Evolutionary conservation across 2,888 invertebrate species (phyloP).

Genomic region (Eristalis intricaria): DNA sequence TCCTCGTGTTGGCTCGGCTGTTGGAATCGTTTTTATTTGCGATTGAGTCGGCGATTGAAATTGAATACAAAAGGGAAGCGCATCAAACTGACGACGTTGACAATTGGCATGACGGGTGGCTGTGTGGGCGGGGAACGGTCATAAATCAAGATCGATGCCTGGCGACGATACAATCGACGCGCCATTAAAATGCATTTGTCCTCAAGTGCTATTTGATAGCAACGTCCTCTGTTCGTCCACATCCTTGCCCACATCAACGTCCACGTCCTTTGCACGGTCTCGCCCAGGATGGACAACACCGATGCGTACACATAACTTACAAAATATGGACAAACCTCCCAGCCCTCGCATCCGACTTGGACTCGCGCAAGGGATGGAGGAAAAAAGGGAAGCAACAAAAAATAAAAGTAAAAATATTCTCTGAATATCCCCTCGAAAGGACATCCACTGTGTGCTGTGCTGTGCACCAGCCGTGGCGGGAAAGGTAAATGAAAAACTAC

Average conservation of each 20-base stretch:
- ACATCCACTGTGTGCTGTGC: background rate
- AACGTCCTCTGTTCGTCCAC: background rate
- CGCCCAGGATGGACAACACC: background rate
- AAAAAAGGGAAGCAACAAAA: background rate
- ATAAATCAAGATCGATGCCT: constrained; percentile 62
- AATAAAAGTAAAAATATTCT: background rate
- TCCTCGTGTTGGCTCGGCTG: background rate
- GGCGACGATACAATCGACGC: constrained; percentile 30
- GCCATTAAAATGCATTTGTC: constrained; percentile 63
- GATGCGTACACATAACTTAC: constrained; percentile 1
- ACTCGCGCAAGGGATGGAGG: background rate
- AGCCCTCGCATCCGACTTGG: background rate
- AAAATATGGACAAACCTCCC: constrained; percentile 51
- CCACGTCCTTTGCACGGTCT: background rate
- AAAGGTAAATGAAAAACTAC: constrained; percentile 53
- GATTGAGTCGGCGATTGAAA: constrained; percentile 26
- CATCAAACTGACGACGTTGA: constrained; percentile 48
- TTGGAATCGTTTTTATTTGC: background rate
- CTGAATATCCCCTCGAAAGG: constrained; percentile 1
- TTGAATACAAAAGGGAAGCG: constrained; percentile 35
- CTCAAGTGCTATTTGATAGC: constrained; percentile 60
- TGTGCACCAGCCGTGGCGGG: background rate
- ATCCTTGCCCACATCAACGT: background rate
- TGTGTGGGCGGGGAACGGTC: constrained; percentile 7
- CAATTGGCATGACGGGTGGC: constrained; percentile 30